Conservation (phyloP, 2,888 invertebrate genomes). For the Conchocele bisecta region DNA sequence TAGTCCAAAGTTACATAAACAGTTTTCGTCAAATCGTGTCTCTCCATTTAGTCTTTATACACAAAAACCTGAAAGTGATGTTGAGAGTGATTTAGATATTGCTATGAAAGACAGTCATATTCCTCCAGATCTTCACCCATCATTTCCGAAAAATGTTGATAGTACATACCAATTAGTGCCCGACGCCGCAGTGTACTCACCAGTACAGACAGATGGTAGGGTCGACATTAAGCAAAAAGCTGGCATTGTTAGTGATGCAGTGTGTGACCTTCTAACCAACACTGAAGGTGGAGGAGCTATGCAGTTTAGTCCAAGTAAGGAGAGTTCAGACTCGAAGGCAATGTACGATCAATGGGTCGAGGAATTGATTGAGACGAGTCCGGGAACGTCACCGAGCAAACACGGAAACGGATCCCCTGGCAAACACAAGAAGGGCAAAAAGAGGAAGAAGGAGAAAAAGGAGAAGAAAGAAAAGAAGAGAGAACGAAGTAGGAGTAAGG, state of each 20-base stretch:
- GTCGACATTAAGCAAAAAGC: conserved; percentile 40
- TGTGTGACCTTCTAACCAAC: conserved; percentile 12
- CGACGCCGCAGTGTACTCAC: conserved; percentile 12
- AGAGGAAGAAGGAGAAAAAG: conserved; percentile 39
- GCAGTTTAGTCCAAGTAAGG: conserved; percentile 12
- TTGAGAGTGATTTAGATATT: conserved; percentile 18
- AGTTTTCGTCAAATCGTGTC: conserved; percentile 48
- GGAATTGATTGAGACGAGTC: conserved; percentile 47
- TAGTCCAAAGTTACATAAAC: conserved; percentile 61
- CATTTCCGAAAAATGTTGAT: not conserved
- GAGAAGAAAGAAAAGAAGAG: conserved; percentile 38
- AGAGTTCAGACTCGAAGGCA: conserved; percentile 51
- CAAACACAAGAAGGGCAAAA: conserved; percentile 39
- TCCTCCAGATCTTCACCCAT: not conserved
- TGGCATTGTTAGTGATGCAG: conserved; percentile 45
- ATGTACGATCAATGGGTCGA: conserved; percentile 58
- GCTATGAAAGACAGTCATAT: conserved; percentile 11
- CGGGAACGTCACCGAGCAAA: conserved; percentile 13
- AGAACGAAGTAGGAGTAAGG: conserved; percentile 18
- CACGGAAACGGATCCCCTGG: conserved; percentile 6
- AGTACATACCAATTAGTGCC: conserved; percentile 8
- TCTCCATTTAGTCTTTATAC: conserved; percentile 38
- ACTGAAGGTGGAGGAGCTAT: conserved; percentile 1
- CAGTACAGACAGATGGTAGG: conserved; percentile 10
- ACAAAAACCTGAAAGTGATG: conserved; percentile 20